Conservation (phyloP, 2,113 vertebrate species). For the Ictalurus punctatus region DNA sequence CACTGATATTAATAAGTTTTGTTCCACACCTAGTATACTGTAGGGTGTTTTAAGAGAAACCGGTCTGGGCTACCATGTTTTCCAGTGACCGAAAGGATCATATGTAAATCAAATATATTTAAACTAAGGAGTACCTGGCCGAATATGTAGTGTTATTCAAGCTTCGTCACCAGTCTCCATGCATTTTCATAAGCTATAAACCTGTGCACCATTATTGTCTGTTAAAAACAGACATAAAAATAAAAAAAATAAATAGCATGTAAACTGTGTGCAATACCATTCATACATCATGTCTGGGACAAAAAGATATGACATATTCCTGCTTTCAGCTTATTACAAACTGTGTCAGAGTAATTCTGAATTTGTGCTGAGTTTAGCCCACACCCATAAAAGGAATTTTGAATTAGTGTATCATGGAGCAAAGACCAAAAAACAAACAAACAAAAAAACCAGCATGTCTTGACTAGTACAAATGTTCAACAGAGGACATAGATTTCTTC, state of each 20-base stretch:
- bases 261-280: background rate
- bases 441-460: background rate
- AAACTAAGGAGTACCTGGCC: no score
- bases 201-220: background rate
- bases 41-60: no score
- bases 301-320: constrained; percentile 27
- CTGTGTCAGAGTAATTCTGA: constrained; percentile 23
- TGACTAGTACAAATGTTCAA: background rate
- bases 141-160: background rate
- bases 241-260: background rate
- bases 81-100: no score
- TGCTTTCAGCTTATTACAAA: constrained; percentile 22
- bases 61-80: no score
- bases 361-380: background rate
- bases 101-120: no score
- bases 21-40: no score
- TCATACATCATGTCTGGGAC: constrained; percentile 1
- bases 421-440: background rate
- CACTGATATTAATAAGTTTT: no score
- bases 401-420: background rate
- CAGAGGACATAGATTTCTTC: background rate
- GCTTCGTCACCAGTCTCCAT: background rate
- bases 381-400: background rate
- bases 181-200: background rate
- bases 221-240: background rate